phyloP scores from a whole-genome alignment of 1,140 invertebrate genomes.

The Gonioctena quinquepunctata region DNA sequence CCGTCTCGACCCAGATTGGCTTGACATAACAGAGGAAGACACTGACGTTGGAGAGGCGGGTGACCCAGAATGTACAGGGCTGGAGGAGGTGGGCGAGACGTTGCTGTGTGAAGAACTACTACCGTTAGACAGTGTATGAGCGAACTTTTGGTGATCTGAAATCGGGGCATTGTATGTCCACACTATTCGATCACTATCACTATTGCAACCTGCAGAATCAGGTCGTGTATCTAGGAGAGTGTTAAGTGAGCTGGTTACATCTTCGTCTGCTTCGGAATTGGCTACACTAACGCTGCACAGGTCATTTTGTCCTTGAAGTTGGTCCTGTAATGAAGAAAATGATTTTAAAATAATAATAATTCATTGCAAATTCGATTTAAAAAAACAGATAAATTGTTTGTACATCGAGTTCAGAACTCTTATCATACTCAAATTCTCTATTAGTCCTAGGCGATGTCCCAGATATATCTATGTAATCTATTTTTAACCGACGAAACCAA shows the following conservation, averaged over 20 bases:
- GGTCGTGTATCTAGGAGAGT: slow-evolving; percentile 83
- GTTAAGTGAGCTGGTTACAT: slow-evolving; percentile 89
- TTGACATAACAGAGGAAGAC: slow-evolving; percentile 84
- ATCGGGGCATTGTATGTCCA: slow-evolving; percentile 90
- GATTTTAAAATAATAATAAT: no score
- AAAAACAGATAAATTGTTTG: no score
- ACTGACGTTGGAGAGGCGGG: slow-evolving; percentile 82
- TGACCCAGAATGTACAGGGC: slow-evolving; percentile 63
- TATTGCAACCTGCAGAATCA: slow-evolving; percentile 55
- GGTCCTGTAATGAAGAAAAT: slow-evolving; percentile 67
- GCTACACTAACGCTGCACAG: slow-evolving; percentile 71
- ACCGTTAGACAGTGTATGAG: slow-evolving; percentile 60
- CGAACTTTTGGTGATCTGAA: slow-evolving; percentile 54
- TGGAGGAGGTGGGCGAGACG: slow-evolving; percentile 66
- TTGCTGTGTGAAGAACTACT: slow-evolving; percentile 67
- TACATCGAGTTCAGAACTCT: no score
- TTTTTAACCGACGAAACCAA: no score
- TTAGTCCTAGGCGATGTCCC: no score
- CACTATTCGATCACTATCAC: slow-evolving; percentile 66
- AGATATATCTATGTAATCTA: no score
- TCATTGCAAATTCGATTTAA: no score
- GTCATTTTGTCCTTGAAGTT: slow-evolving; percentile 78
- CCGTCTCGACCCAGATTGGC: slow-evolving; percentile 56
- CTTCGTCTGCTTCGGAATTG: slow-evolving; percentile 90
- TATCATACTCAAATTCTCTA: no score